Evolutionary conservation across 92 coral and sea anemone species (phyloP), one percentile per base, ranked within the genome.

Genomic region (Epizoanthus rinbou): DNA sequence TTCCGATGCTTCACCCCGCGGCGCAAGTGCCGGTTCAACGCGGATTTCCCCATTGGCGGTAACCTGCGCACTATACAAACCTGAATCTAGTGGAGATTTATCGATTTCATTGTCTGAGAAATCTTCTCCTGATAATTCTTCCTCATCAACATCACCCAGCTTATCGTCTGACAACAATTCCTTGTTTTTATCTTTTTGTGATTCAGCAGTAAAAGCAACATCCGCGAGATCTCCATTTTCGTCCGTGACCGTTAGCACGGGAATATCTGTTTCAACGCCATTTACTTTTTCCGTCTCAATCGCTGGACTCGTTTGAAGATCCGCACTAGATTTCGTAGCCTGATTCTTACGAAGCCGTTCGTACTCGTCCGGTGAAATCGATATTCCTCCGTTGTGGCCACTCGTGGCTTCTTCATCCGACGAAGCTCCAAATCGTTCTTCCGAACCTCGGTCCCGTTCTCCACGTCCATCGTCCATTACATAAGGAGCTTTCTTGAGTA

Each of bases 161-260:
- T 62, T 18, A 16, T 22, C 62, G 22, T 24, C 5, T 18, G 59
- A 56, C 16, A 64, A 11, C 17, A 24, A 60, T 19, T 18, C 15
- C 10, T 19, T 25, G 19, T 24, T 78, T 21, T 78, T 57, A 67
- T 15, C 37, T 64, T 28, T 67, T 33, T 5, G 71, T 63, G 66
- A 39, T 35, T 62, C 41, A 11, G 2, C 39, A 22, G 80, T 72
- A 66, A 69, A 86, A 21, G 43, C 69, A 4, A 84, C 79, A 57
- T 93, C 87, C 25, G 73, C 87, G 0, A 53, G 69, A 24, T 85
- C 86, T 41, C 93, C 98, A 88, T 90, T 85, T 75, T 92, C 97
- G 66, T 94, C 91, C 1, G 98, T 92, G 54, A 91, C 88, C 85
- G 75, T 86, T 53, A 96, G 72, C 75, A 91, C 59, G 13, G 98